Conservation (phyloP, 2,113 vertebrate genomes). For the Pantherophis guttatus region DNA sequence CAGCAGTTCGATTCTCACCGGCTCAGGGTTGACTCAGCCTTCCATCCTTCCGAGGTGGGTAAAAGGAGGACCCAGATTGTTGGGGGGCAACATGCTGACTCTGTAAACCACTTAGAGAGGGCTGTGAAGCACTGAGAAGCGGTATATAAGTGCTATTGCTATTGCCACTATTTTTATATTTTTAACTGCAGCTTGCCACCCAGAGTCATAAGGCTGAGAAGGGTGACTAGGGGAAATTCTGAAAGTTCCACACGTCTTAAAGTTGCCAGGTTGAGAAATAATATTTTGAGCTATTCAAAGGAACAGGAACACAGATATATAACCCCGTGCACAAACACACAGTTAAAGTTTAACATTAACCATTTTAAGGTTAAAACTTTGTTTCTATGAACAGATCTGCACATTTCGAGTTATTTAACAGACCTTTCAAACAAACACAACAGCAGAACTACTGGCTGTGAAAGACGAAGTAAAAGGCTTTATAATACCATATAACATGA, state of each 20-base stretch:
- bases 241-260: neutral
- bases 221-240: neutral
- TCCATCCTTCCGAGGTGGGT: neutral
- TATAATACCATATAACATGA: neutral
- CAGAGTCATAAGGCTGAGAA: neutral
- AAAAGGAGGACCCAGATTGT: neutral
- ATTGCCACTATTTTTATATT: neutral
- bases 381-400: neutral
- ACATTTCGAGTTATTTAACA: neutral
- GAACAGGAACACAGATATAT: neutral
- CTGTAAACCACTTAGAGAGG: neutral
- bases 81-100: neutral
- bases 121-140: neutral
- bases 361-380: neutral
- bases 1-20: neutral
- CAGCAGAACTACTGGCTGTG: neutral
- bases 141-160: neutral
- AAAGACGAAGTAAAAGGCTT: neutral
- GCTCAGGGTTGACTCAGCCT: neutral
- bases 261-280: neutral
- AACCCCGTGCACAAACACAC: neutral
- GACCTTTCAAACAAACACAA: neutral
- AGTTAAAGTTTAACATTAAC: neutral
- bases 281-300: neutral
- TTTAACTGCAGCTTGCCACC: neutral